These are phyloP conservation scores for Hystrix brachyura DNA, from an alignment of 2,113 vertebrate species.

Conservation along the genomic window DNA sequence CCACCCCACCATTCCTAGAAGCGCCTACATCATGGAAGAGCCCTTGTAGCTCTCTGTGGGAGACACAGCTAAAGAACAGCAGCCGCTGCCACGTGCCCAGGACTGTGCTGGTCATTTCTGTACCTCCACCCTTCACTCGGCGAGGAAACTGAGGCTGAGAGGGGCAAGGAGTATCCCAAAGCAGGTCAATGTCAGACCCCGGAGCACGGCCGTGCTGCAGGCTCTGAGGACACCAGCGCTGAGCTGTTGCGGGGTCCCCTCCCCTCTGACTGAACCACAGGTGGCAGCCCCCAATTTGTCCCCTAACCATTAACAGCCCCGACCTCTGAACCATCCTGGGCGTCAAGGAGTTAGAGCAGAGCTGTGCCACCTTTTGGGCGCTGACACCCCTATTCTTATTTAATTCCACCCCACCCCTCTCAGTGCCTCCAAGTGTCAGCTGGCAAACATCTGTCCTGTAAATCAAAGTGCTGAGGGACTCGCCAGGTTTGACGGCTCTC, in stretches of 20 bases:
- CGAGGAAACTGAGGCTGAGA: background rate
- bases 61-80: rapidly evolving
- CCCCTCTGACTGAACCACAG: background rate
- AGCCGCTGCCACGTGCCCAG: background rate
- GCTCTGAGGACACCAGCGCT: background rate
- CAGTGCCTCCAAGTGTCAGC: conserved; percentile 10
- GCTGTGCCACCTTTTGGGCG: conserved; percentile 70
- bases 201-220: background rate
- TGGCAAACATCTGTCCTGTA: conserved; percentile 75
- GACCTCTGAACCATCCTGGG: conserved; percentile 65
- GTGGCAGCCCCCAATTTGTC: conserved; percentile 75
- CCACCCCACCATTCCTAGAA: background rate
- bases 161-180: rapidly evolving
- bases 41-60: background rate
- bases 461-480: conserved; percentile 73
- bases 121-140: rapidly evolving
- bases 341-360: conserved; percentile 66
- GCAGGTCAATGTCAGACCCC: conserved; percentile 3
- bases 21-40: rapidly evolving
- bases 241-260: background rate
- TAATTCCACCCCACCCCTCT: conserved; percentile 48
- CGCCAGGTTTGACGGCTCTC: conserved; percentile 46
- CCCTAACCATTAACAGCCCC: conserved; percentile 70
- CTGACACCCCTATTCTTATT: conserved; percentile 74
- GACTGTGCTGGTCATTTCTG: rapidly evolving